A percentile compares a stretch with the other conserved stretches of the same genome.
phyloP scores from a whole-genome alignment of 2,888 invertebrate species.

The Dione juno region DNA sequence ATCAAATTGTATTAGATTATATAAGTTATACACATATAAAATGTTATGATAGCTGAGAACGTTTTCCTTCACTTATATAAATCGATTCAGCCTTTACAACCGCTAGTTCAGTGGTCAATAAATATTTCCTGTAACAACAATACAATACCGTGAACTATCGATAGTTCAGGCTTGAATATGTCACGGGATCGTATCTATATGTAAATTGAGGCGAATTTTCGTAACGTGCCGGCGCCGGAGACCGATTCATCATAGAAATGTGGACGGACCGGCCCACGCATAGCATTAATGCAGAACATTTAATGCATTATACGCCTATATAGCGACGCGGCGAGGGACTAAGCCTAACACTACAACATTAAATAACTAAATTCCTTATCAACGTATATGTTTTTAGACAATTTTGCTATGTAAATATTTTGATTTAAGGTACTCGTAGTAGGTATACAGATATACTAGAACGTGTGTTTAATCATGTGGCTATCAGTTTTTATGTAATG shows the following conservation, averaged over 20 bases:
- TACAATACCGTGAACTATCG: constrained; percentile 59
- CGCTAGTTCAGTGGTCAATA: constrained; percentile 59
- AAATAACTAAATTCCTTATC: constrained; percentile 51
- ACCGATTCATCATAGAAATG: constrained; percentile 81
- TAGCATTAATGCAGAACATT: constrained; percentile 62
- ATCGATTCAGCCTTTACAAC: constrained; percentile 49
- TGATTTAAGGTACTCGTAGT: constrained; percentile 42
- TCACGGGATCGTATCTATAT: constrained; percentile 72
- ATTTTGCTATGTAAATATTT: constrained; percentile 46
- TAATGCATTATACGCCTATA: constrained; percentile 59
- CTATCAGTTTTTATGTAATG: constrained; percentile 39
- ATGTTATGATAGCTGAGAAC: constrained; percentile 19
- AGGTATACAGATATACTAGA: constrained; percentile 1
- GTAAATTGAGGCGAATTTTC: constrained; percentile 78
- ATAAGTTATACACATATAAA: constrained; percentile 14
- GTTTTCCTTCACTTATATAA: constrained; percentile 43
- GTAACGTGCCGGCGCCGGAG: constrained; percentile 69
- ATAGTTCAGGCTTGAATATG: constrained; percentile 52
- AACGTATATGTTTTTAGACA: constrained; percentile 41
- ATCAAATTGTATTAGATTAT: not conserved
- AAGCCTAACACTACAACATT: constrained; percentile 32
- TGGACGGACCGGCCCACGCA: constrained; percentile 79
- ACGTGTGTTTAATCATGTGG: not conserved
- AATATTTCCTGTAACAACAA: constrained; percentile 69
- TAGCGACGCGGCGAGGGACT: constrained; percentile 40